These are phyloP conservation scores for Coregonus suidteri DNA, from an alignment of 2,797 vertebrate species.

Conservation along the genomic window DNA sequence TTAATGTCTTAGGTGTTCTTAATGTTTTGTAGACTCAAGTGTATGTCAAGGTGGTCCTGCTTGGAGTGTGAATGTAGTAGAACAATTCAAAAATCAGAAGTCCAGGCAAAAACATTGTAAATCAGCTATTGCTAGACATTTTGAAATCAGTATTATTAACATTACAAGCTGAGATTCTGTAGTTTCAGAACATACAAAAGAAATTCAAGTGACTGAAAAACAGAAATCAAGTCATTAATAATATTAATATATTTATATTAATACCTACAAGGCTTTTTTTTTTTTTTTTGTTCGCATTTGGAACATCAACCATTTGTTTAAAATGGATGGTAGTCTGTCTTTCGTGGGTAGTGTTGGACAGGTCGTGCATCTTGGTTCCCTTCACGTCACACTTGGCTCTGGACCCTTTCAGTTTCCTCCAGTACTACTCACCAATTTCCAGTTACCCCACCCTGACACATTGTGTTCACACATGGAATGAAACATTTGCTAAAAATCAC, in stretches of 20 bases:
- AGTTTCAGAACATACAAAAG: constrained; percentile 75
- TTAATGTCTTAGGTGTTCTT: too few species aligned
- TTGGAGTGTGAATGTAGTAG: constrained; percentile 45
- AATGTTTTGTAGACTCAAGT: too few species aligned
- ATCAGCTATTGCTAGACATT: constrained; percentile 64
- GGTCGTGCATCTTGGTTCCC: constrained; percentile 38
- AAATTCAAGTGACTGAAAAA: constrained; percentile 63
- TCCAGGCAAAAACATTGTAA: constrained; percentile 55
- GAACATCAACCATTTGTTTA: constrained; percentile 77
- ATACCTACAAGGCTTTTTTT: constrained; percentile 79
- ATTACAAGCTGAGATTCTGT: constrained; percentile 74
- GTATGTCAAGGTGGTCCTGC: constrained; percentile 43
- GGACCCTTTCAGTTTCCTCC: constrained; percentile 62
- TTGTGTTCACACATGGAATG: constrained; percentile 77
- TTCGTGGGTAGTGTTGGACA: constrained; percentile 52
- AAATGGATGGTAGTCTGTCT: constrained; percentile 71
- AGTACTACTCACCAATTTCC: constrained; percentile 61
- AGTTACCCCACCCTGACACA: constrained; percentile 48
- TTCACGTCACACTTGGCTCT: constrained; percentile 44
- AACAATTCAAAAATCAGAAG: constrained; percentile 41
- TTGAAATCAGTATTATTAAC: constrained; percentile 67
- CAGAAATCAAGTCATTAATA: constrained; percentile 63
- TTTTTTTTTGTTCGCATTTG: constrained; percentile 67
- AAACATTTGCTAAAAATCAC: constrained; percentile 44
- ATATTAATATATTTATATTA: constrained; percentile 82